These are phyloP conservation scores for Lampris megalopsis DNA, from an alignment of 2,113 vertebrate species.

Conservation along the genomic window DNA sequence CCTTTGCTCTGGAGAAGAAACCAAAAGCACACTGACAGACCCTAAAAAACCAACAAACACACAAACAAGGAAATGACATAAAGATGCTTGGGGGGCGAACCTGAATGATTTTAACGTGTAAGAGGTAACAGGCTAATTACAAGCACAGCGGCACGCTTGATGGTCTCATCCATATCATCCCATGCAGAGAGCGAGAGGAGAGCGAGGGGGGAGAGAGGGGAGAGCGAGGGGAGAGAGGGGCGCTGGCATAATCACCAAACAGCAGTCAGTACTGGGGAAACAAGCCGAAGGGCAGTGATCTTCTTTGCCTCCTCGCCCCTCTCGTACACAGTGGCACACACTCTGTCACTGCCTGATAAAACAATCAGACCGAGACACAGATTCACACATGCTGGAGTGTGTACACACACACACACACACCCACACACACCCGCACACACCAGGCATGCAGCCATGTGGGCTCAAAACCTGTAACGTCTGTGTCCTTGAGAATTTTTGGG, in stretches of 20 bases:
- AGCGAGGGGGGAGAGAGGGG: conserved; percentile 29
- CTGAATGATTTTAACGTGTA: no score
- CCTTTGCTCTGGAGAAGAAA: no score
- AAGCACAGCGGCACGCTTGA: conserved; percentile 9
- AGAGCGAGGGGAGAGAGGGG: conserved; percentile 32
- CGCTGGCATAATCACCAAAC: conserved; percentile 44
- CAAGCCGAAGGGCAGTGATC: conserved; percentile 59
- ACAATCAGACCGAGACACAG: conserved; percentile 54
- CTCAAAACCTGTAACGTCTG: conserved; percentile 37
- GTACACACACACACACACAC: conserved; percentile 33
- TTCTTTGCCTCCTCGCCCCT: conserved; percentile 42
- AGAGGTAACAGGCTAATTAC: neutral
- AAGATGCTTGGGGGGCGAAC: no score
- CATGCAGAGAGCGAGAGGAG: conserved; percentile 23
- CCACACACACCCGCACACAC: conserved; percentile 9
- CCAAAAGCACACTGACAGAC: no score
- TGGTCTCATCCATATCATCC: conserved; percentile 19
- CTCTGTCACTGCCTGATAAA: conserved; percentile 65
- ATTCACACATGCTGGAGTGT: neutral
- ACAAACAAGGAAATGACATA: no score
- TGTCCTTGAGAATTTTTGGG: conserved; percentile 38
- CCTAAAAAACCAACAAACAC: no score
- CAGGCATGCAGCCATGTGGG: conserved; percentile 42
- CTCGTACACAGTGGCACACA: conserved; percentile 54
- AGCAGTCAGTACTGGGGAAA: conserved; percentile 35